Base-by-base conservation (phyloP, 1,140 invertebrate genomes). In the Thrips palmi region DNA sequence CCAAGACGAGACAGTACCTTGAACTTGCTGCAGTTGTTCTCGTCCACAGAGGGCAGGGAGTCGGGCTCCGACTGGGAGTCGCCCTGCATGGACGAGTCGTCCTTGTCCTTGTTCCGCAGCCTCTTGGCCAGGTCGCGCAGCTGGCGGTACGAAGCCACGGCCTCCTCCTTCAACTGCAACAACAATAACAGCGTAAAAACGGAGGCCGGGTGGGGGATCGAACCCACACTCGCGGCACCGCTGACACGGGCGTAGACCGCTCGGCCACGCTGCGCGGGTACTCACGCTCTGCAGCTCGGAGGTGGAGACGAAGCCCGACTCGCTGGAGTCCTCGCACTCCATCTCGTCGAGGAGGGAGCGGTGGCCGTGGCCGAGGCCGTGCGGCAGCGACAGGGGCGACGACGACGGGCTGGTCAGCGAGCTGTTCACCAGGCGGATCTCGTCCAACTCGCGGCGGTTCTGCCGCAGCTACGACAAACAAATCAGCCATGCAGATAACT, bases 71-170 rank as follows among this genome's bases (percentile, higher is more conserved):
- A 65, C 50, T 55, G 55, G 42, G 64, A 68, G 37, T 68, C 66
- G 34, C 64, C 66, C 48, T 68, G 65, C 28, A 68, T 47, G 15
- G 65, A 65, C 7, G 64, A 67, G 41, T 68, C 65, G 47, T 68
- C 67, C 49, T 80, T 75, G 45, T 77, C 71, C 40, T 74, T 70
- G 10, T 74, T 68, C 47, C 77, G 70, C 2, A 80, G 56, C 41
- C 78, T 74, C 37, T 71, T 64, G 38, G 71, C 70, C 35, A 81
- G 53, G 24, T 74, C 64, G 45, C 74, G 59, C 39, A 78, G 52
- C 50, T 79, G 70, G 47, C 75, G 68, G 49, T 70, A 72, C 11
- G 71, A 71, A 38, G 68, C 67, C 49, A 71, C 59, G 50, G 68
- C 60, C 55, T 71, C 64, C 53, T 59, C 60, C 62, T 62, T 67